Conservation (phyloP, 2,113 vertebrate genomes). For the Nestor notabilis region DNA sequence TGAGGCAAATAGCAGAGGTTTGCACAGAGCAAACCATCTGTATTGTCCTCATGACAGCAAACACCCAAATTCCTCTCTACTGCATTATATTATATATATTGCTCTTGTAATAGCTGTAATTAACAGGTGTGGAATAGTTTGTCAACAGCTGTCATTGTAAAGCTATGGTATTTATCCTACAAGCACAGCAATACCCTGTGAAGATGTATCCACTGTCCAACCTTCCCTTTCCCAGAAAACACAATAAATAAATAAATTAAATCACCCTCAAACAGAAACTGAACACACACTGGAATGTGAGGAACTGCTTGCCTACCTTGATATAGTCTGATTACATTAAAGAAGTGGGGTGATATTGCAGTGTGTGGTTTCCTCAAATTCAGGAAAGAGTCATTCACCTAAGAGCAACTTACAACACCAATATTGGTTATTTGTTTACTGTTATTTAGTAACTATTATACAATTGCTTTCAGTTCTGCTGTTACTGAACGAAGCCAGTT, state of each 20-base stretch:
- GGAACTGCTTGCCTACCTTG: background rate
- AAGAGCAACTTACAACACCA: background rate
- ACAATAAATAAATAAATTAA: background rate
- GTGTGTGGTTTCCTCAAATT: background rate
- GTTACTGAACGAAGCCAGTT: background rate
- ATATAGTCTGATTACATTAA: background rate
- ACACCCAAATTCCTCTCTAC: slow-evolving; percentile 39
- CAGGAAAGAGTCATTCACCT: background rate
- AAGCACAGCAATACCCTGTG: background rate
- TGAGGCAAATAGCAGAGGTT: background rate
- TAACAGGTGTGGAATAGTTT: slow-evolving; percentile 55
- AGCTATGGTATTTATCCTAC: slow-evolving; percentile 12
- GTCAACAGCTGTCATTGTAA: slow-evolving; percentile 53
- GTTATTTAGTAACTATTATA: background rate
- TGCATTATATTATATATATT: background rate
- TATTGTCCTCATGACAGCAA: background rate
- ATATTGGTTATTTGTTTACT: background rate
- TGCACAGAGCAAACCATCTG: background rate
- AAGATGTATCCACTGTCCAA: background rate
- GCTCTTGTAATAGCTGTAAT: slow-evolving; percentile 19
- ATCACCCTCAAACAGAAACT: slow-evolving; percentile 4
- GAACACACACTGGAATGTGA: background rate
- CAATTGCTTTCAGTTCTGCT: background rate
- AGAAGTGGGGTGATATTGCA: background rate
- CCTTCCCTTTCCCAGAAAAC: slow-evolving; percentile 23